Conservation (phyloP, 2,797 vertebrate genomes). For the Borostomias antarcticus region DNA sequence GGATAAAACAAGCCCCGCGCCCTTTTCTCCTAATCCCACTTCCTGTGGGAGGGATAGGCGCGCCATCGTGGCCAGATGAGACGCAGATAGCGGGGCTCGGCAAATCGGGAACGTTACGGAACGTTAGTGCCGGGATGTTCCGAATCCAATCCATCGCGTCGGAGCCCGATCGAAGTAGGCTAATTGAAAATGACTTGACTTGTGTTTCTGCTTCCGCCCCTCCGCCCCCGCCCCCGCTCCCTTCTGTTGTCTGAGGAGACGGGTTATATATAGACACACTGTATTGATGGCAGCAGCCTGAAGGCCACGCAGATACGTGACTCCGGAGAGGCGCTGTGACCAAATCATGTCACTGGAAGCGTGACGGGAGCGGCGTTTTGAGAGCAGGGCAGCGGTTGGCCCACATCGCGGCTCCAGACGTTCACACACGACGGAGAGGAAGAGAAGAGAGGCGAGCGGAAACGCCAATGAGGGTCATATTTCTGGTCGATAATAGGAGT, state of each 20-base stretch:
- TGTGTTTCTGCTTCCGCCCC: constrained; percentile 3
- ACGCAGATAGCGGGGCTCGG: constrained; percentile 49
- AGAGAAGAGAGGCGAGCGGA: neutral
- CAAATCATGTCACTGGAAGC: constrained; percentile 56
- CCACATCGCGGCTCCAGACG: neutral
- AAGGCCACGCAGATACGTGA: constrained; percentile 43
- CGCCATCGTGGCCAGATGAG: constrained; percentile 47
- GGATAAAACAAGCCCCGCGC: constrained; percentile 29
- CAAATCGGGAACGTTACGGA: constrained; percentile 53
- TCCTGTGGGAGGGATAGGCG: constrained; percentile 46
- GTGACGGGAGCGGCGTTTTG: constrained; percentile 52
- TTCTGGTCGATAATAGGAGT: too few species aligned
- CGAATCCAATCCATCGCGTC: constrained; percentile 39
- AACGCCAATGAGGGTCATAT: too few species aligned
- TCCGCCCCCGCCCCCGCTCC: neutral
- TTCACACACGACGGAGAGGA: neutral
- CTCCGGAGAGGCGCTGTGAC: constrained; percentile 41
- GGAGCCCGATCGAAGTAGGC: constrained; percentile 57
- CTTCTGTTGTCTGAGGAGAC: constrained; percentile 31
- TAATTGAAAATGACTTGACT: constrained; percentile 63
- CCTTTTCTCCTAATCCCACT: constrained; percentile 42
- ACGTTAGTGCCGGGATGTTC: constrained; percentile 29
- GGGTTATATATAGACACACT: constrained; percentile 53
- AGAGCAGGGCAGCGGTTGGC: neutral
- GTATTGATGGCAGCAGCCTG: constrained; percentile 47